phyloP scores from a whole-genome alignment of 2,113 vertebrate genomes.

The Ageneiosus marmoratus region DNA sequence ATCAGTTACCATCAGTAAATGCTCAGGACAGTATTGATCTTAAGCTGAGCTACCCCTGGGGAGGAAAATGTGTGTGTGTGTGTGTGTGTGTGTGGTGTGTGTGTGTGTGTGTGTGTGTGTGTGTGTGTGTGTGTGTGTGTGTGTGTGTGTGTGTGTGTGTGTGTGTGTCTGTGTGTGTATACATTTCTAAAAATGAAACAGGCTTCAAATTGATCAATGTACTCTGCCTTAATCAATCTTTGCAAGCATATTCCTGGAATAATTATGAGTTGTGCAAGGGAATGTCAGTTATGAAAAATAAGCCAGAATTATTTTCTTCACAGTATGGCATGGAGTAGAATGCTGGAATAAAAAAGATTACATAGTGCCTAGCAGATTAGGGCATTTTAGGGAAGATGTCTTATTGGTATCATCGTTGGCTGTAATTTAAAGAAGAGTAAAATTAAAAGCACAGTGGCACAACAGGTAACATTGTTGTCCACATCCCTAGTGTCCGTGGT shows the following conservation, averaged over 20 bases:
- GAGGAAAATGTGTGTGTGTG: conserved; percentile 25
- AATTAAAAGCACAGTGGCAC: background rate
- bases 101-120: conserved; percentile 17
- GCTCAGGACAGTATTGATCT: conserved; percentile 52
- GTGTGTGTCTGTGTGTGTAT: background rate
- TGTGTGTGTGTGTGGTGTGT: conserved; percentile 2
- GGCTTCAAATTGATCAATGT: conserved; percentile 85
- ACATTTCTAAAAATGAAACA: conserved; percentile 85
- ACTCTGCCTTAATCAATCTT: conserved; percentile 72
- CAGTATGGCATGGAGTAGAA: conserved; percentile 63
- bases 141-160: conserved; percentile 23
- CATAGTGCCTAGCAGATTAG: conserved; percentile 64
- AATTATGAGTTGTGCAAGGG: conserved; percentile 71
- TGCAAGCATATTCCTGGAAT: conserved; percentile 67
- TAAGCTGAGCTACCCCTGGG: conserved; percentile 33
- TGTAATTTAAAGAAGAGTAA: conserved; percentile 53
- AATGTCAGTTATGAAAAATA: conserved; percentile 75
- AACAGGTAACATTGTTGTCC: background rate
- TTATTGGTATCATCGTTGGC: conserved; percentile 63
- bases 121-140: background rate
- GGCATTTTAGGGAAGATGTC: conserved; percentile 54
- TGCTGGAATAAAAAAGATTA: conserved; percentile 67
- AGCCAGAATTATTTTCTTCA: conserved; percentile 67
- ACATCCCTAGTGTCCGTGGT: no score
- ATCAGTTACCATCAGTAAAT: conserved; percentile 53